Conservation (phyloP, 2,113 vertebrate genomes). For the Chauna torquata region DNA sequence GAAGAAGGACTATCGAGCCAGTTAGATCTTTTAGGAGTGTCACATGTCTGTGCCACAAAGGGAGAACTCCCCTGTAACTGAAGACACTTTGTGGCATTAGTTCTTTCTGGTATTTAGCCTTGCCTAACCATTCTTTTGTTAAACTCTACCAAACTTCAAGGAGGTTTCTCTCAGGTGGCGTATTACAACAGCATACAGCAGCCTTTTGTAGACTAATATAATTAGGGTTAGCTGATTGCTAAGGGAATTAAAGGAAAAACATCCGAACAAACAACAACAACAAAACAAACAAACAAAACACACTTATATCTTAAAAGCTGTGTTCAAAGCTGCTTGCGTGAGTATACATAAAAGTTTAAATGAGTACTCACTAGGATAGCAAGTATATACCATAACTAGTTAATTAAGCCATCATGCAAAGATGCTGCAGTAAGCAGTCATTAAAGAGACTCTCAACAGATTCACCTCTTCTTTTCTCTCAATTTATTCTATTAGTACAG, state of each 20-base stretch:
- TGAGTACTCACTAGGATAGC: not conserved
- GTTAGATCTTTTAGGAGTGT: not conserved
- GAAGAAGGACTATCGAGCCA: not conserved
- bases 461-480: slow-evolving; percentile 7
- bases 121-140: slow-evolving; percentile 68
- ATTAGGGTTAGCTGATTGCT: slow-evolving; percentile 59
- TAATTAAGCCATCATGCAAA: slow-evolving; percentile 61
- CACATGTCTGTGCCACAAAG: not conserved
- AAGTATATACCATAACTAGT: slow-evolving; percentile 24
- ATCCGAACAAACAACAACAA: not conserved
- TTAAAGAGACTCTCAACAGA: slow-evolving; percentile 4
- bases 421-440: slow-evolving; percentile 39
- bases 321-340: slow-evolving; percentile 24
- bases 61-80: not conserved
- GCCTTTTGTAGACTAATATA: slow-evolving; percentile 56
- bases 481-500: not conserved
- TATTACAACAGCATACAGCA: slow-evolving; percentile 50
- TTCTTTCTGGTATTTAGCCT: not conserved
- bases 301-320: slow-evolving; percentile 45
- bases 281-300: not conserved
- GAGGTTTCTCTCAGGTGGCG: slow-evolving; percentile 56
- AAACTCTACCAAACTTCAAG: slow-evolving; percentile 69
- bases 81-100: not conserved
- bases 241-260: slow-evolving; percentile 51
- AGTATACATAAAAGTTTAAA: not conserved